A percentile compares a stretch with the other conserved stretches of the same genome.
These are phyloP conservation scores for Phania funesta DNA, from an alignment of 2,888 invertebrate genomes.

Conservation along the genomic window DNA sequence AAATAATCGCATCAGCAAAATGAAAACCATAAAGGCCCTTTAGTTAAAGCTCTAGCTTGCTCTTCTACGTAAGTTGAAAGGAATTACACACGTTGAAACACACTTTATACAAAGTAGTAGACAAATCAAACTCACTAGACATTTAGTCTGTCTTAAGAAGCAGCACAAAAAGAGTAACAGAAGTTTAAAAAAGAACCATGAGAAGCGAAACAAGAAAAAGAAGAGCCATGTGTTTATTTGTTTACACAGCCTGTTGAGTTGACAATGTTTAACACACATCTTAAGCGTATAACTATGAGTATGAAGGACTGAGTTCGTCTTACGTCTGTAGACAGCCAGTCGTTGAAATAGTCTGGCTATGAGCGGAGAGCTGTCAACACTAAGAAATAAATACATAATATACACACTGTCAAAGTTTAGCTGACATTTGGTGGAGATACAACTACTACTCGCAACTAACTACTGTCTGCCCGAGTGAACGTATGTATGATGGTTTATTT, in stretches of 20 bases:
- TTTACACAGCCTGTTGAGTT: conserved; percentile 64
- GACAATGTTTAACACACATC: conserved; percentile 64
- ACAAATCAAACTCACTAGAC: conserved; percentile 55
- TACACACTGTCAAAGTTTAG: conserved; percentile 61
- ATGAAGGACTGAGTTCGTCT: not conserved
- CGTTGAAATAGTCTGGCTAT: conserved; percentile 16
- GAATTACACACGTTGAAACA: not conserved
- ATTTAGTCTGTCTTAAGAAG: conserved; percentile 55
- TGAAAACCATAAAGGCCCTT: conserved; percentile 43
- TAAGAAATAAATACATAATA: conserved; percentile 61
- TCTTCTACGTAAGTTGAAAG: not conserved
- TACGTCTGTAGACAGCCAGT: not conserved
- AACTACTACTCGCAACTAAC: conserved; percentile 4
- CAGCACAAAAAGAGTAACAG: not conserved
- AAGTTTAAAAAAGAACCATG: not conserved
- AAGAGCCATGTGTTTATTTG: conserved; percentile 59
- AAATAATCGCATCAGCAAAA: conserved; percentile 51
- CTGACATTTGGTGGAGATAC: conserved; percentile 59
- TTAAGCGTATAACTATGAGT: not conserved
- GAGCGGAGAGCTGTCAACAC: conserved; percentile 62
- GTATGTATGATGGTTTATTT: not conserved
- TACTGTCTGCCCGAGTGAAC: conserved; percentile 8
- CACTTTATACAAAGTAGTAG: conserved; percentile 30
- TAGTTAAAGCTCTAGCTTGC: conserved; percentile 19
- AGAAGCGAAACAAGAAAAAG: not conserved